Base-by-base conservation (phyloP, 2,113 vertebrate species). In the Hippocampus comes region DNA sequence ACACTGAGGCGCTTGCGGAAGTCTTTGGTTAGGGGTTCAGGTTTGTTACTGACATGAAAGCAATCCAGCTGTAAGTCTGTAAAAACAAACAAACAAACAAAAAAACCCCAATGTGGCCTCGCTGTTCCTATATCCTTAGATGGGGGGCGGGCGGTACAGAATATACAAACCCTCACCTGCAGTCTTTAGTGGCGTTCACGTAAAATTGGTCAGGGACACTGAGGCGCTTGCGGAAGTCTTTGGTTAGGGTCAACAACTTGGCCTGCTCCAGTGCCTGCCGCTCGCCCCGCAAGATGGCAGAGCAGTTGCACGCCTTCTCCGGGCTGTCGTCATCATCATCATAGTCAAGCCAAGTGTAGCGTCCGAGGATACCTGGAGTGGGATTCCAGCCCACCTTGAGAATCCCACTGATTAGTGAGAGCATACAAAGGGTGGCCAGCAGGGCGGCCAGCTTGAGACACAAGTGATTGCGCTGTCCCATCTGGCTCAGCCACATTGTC, bases 111-210 rank as follows among this genome's bases (percentile, higher is more conserved):
- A 34, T 34, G 30, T 34, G 30, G 30, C 30, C 30, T 34, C 30
- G 30, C 4, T 34, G 30, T 5, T 34, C 30, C 30, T 5, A 5
- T 34, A 34, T 34, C 30, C 30, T 34, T 34, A 4, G 4, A 34
- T 34, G 30, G 30, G 30, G 30, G 30, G 3, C 30, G 30, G 30
- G 30, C 4, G 34, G 5, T 38, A 38, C 34, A 38, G 5, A 38
- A 38, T 34, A 38, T 59, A 76, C 23, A 64, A 17, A 6, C 65
- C 63, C 80, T 21, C 27, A 89, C 75, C 80, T 72, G 56, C 95
- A 97, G 75, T 96, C 82, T 25, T 75, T 27, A 14, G 92, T 93
- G 89, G 93, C 92, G 70, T 94, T 94, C 14, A 94, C 87, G 38
- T 95, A 96, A 81, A 94, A 92, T 18, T 82, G 51, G 63, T 92